Base-by-base conservation (phyloP, 1,140 invertebrate genomes). In the Magallana gigas region DNA sequence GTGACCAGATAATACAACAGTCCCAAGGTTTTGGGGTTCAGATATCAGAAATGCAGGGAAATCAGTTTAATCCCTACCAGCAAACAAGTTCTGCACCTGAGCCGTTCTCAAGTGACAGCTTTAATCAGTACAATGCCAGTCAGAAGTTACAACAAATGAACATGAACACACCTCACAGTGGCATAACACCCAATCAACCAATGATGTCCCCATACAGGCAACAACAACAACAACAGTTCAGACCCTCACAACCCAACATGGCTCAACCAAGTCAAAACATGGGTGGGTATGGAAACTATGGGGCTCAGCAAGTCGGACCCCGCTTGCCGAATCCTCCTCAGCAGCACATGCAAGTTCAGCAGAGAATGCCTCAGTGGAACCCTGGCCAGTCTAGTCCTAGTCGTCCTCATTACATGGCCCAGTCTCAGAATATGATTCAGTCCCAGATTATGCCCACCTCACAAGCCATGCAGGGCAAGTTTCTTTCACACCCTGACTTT, bases 381-480 rank as follows among this genome's bases (percentile, higher is more conserved):
- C 60, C 81, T 57, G 85, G 82, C 71, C 88, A 89, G 59, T 86
- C 85, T 87, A 89, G 86, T 82, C 85, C 86, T 68, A 87, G 81
- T 83, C 85, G 85, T 23, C 82, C 85, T 62, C 18, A 83, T 9
- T 89, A 85, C 59, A 83, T 90, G 71, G 85, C 86, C 59, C 87
- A 87, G 57, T 81, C 85, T 68, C 83, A 84, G 23, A 59, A 36
- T 48, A 60, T 84, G 83, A 84, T 84, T 57, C 29, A 36, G 57
- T 59, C 57, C 23, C 83, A 84, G 23, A 12, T 60, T 18, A 59
- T 60, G 83, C 83, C 83, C 81, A 83, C 90, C 18, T 85, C 94
- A 94, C 85, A 93, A 93, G 82, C 93, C 94, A 90, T 95, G n/a
- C 85, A 84, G 57, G 82, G 59, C 11, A 85, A 88, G 82, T 58